Conservation (phyloP, 2,888 invertebrate species). For the Drosophila formosana region DNA sequence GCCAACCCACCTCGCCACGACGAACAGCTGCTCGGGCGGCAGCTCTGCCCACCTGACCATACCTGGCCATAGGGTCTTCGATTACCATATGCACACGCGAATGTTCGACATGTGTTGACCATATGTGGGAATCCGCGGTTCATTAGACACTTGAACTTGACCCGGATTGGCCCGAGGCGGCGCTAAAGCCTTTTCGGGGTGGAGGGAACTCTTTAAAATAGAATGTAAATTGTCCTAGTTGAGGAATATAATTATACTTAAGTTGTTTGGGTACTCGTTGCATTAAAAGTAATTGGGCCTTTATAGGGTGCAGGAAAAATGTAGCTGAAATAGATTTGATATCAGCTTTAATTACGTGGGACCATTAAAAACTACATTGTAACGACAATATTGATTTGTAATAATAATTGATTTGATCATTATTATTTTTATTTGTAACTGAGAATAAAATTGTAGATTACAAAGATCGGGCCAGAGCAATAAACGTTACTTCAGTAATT, state of each 20-base stretch:
- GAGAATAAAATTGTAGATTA: too few species aligned
- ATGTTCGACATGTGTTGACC: slow-evolving; percentile 4
- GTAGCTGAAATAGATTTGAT: too few species aligned
- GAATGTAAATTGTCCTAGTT: neutral
- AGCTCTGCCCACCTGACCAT: slow-evolving; percentile 32
- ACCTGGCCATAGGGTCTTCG: slow-evolving; percentile 25
- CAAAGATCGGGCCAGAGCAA: too few species aligned
- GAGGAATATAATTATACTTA: neutral
- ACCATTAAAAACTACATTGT: too few species aligned
- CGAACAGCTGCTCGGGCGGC: slow-evolving; percentile 21
- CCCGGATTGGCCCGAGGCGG: slow-evolving; percentile 21
- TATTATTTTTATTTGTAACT: too few species aligned
- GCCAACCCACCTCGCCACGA: slow-evolving; percentile 15
- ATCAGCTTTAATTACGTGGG: too few species aligned
- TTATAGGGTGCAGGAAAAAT: too few species aligned
- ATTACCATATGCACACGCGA: slow-evolving; percentile 40
- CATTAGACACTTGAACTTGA: slow-evolving; percentile 63
- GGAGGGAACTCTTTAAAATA: neutral
- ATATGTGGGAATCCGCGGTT: slow-evolving; percentile 20
- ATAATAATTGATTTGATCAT: too few species aligned
- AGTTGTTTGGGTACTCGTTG: neutral
- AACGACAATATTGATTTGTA: too few species aligned
- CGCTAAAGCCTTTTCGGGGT: neutral
- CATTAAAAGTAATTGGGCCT: too few species aligned
- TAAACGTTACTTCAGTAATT: too few species aligned